Evolutionary conservation across 1,140 invertebrate species (phyloP), one percentile per base, ranked within the genome.

Genomic region (Papilio dardanus): DNA sequence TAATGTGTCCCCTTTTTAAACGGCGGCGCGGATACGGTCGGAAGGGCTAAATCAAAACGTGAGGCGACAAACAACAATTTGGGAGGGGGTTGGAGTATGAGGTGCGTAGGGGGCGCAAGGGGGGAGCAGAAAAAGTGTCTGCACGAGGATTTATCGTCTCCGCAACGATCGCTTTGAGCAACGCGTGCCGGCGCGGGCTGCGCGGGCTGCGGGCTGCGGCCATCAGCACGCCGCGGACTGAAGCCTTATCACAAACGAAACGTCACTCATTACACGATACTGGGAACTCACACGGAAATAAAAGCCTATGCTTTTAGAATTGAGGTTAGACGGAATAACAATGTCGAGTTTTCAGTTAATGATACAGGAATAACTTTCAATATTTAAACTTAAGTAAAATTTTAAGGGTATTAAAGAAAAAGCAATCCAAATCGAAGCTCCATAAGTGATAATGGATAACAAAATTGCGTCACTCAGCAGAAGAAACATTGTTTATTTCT

Each of bases 1-100:
- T 79, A 81, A 84, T 84, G 79, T 80, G 80, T 80, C 71, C 76
- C 31, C 35, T 77, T 67, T 66, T 68, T 75, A 71, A 68, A 37
- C 62, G 67, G 14, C 65, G 28, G 33, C 62, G 76, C 74, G 77
- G 74, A 79, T 76, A 68, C 77, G 76, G 80, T 74, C 76, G 77
- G 81, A 83, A 84, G 83, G 82, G 80, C 83, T 86, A 84, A 86
- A 87, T 86, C 84, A 86, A 86, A 86, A 87, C 82, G 86, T 84
- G 82, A 85, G 81, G 74, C 76, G 78, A 82, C 81, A 82, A 83
- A 80, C 77, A 81, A 81, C 74, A 71, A 62, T 75, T 8, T 35
- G 69, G 24, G 16, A 69, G 10, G 67, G 65, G 35, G 37, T 24
- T n/a, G 46, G 75, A 10, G 50, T 28, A 54, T 42, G 50, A 50